Evolutionary conservation across 2,888 invertebrate genomes (phyloP), one percentile per base, ranked within the genome.

Genomic region (Chaetoderma sp.): DNA sequence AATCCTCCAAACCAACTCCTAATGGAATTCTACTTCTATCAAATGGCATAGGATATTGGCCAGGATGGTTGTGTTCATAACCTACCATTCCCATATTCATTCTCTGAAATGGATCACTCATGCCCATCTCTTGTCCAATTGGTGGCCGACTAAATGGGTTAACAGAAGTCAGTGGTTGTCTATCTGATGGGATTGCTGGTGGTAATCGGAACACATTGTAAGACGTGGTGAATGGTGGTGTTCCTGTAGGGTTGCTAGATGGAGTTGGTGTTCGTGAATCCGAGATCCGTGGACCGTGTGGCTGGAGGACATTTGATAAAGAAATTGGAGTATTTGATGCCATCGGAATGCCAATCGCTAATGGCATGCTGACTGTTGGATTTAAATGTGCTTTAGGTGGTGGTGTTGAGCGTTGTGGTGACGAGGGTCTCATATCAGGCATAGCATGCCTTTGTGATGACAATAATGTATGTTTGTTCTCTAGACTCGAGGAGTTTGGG

Each of bases 61-160:
- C 61, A 47, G 68, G 59, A 42, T 66, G 68, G 56, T 69, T 63
- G 33, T 66, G 71, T 16, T 71, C 72, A 65, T 70, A 69, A 23
- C 61, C 66, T 27, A 63, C 64, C 16, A 72, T 56, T 50, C 65
- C 56, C 50, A 69, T 67, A n/a, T n/a, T n/a, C 10, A 70, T 52
- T 25, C 67, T 63, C 23, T 75, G 73, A 55, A 78, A 70, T 18
- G 74, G 71, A 65, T 73, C 74, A 59, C 47, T 54, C 63, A 94
- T 93, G 77, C 93, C 90, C 86, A 92, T 92, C 79, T 92, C 90
- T 84, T 72, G 72, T 52, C 93, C 93, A 83, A 89, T 90, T 75
- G 88, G 85, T 45, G 93, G 92, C 74, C 94, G 90, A 58, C 92
- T 91, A 83, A 94, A 93, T 28, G 93, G 88, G 30, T 93, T 88